A percentile compares a stretch with the other conserved stretches of the same genome.
phyloP scores from a whole-genome alignment of 1,140 invertebrate species.

The Trachelipus rathkii region DNA sequence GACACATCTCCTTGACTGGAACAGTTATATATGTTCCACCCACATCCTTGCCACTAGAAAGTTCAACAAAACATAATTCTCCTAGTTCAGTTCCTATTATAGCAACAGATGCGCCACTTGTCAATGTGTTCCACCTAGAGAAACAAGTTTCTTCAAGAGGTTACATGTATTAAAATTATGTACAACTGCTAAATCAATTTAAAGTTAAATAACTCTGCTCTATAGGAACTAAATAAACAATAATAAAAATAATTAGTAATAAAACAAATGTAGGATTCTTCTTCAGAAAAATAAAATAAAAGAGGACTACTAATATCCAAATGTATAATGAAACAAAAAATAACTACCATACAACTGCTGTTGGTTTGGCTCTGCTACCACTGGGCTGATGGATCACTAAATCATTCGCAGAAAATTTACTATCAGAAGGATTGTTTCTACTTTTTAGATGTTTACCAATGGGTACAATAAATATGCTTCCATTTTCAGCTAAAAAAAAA shows the following conservation, averaged over 20 bases:
- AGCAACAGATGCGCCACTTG: conserved; percentile 60
- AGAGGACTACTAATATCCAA: too few species aligned
- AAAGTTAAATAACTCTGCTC: background rate
- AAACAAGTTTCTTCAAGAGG: background rate
- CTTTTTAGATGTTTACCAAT: background rate
- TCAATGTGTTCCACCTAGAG: conserved; percentile 62
- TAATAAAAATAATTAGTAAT: background rate
- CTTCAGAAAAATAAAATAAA: background rate
- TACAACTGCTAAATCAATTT: background rate
- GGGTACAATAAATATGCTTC: background rate
- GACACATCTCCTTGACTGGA: conserved; percentile 57
- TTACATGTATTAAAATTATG: background rate
- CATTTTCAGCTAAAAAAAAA: background rate
- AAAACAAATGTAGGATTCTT: background rate
- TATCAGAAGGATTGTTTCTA: background rate
- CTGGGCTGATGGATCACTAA: conserved; percentile 49
- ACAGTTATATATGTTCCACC: conserved; percentile 61
- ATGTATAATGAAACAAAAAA: too few species aligned
- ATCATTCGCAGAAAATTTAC: conserved; percentile 46
- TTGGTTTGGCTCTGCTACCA: conserved; percentile 50
- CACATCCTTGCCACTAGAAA: conserved; percentile 63
- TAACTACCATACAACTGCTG: conserved; percentile 56
- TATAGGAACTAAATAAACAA: background rate
- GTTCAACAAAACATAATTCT: conserved; percentile 65
- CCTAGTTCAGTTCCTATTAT: conserved; percentile 68